A percentile compares a stretch with the other conserved stretches of the same genome.
Conservation (phyloP, 92 coral and sea anemone genomes). For the Heliopora coerulea region DNA sequence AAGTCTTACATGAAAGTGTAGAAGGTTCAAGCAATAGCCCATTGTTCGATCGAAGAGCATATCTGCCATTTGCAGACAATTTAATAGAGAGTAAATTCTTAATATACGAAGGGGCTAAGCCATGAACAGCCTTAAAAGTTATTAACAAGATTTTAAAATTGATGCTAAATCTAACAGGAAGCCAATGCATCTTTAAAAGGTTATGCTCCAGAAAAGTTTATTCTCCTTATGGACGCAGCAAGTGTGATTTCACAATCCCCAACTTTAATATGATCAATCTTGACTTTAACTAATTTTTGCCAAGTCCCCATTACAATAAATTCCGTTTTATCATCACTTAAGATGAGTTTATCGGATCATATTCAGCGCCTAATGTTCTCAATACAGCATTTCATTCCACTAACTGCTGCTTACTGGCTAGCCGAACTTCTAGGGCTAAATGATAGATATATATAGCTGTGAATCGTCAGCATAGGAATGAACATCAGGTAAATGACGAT, state of each 20-base stretch:
- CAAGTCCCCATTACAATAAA: conserved; percentile 12
- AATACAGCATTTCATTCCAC: neutral
- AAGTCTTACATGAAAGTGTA: no score
- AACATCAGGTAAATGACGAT: conserved; percentile 38
- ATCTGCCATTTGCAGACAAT: no score
- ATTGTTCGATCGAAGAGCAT: no score
- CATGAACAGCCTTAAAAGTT: no score
- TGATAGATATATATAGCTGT: conserved; percentile 18
- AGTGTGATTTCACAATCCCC: conserved; percentile 2
- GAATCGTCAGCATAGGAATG: conserved; percentile 45
- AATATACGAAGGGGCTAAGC: no score
- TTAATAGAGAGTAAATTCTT: no score
- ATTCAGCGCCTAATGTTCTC: neutral
- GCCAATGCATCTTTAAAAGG: no score
- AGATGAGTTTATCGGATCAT: neutral
- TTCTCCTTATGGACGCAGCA: conserved; percentile 10
- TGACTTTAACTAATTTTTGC: conserved; percentile 15
- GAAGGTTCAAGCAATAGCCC: no score
- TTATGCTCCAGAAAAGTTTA: no score
- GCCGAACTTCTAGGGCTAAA: conserved; percentile 15
- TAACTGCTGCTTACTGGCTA: conserved; percentile 5
- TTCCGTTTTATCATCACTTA: conserved; percentile 21
- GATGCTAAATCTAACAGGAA: no score
- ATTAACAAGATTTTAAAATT: no score
- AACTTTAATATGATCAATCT: conserved; percentile 14